A percentile compares a stretch with the other conserved stretches of the same genome.
These are phyloP conservation scores for Saturnia japonica DNA, from an alignment of 2,888 invertebrate genomes.

Conservation along the genomic window DNA sequence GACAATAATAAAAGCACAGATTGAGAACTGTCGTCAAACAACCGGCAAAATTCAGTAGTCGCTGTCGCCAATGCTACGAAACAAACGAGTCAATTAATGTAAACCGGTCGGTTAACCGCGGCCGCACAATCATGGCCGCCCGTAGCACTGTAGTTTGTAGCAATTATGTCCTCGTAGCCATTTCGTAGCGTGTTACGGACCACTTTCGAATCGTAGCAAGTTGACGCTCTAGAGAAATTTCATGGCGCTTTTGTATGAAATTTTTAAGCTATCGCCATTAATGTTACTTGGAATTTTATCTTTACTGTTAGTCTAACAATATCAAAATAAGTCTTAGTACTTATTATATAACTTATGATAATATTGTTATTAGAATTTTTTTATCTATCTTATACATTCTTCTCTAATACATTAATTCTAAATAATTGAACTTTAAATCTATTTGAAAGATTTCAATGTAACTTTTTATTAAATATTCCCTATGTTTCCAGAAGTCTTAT, in stretches of 20 bases:
- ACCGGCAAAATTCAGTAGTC: constrained; percentile 40
- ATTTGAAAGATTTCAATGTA: too few relatives aligned
- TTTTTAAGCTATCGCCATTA: background rate
- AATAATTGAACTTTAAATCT: too few relatives aligned
- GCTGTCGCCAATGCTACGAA: constrained; percentile 44
- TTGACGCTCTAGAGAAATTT: constrained; percentile 26
- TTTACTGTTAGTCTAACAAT: background rate
- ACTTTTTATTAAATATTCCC: too few relatives aligned
- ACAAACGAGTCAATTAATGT: constrained; percentile 64
- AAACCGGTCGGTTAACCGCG: constrained; percentile 44
- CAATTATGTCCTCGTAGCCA: constrained; percentile 59
- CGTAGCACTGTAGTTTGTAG: constrained; percentile 43
- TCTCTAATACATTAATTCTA: too few relatives aligned
- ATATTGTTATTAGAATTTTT: too few relatives aligned
- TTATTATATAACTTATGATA: too few relatives aligned
- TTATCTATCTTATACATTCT: too few relatives aligned
- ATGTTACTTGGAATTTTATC: background rate
- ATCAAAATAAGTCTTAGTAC: background rate
- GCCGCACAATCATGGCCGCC: constrained; percentile 10
- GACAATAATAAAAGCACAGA: constrained; percentile 42
- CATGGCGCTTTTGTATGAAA: constrained; percentile 17
- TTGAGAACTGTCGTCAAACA: constrained; percentile 45
- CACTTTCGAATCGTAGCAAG: constrained; percentile 29
- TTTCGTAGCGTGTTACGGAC: constrained; percentile 44
- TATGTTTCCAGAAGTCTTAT: too few relatives aligned